These are phyloP conservation scores for Miniopterus natalensis DNA, from an alignment of 2,113 vertebrate species.

Conservation along the genomic window DNA sequence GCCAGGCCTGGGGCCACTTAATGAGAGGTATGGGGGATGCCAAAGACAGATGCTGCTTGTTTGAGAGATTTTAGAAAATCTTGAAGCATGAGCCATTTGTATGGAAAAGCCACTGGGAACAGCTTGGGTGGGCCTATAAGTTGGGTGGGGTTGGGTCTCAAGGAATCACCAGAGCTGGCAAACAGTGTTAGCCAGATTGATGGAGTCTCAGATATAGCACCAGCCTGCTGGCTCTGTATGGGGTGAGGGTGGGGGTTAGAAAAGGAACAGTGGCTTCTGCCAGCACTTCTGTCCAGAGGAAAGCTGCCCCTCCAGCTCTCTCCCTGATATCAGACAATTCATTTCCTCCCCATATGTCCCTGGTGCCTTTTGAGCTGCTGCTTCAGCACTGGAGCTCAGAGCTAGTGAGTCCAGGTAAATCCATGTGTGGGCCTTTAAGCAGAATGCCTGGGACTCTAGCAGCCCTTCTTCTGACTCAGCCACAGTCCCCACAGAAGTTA, in stretches of 20 bases:
- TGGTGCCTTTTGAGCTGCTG: neutral
- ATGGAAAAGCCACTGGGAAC: neutral
- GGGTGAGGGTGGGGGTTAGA: neutral
- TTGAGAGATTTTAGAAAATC: neutral
- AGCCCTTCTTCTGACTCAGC: neutral
- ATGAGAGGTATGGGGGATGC: neutral
- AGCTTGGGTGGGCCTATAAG: neutral
- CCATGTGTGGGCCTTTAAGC: neutral
- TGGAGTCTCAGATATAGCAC: neutral
- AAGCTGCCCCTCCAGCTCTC: neutral
- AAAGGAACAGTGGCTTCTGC: neutral
- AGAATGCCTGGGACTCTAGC: neutral
- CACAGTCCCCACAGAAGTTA: neutral
- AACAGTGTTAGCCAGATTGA: neutral
- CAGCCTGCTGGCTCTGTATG: neutral
- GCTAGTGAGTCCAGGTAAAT: neutral
- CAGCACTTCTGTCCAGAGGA: neutral
- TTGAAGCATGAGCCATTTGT: neutral
- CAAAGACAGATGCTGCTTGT: neutral
- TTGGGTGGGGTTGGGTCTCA: neutral
- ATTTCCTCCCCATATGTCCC: neutral
- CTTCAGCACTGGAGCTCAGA: neutral
- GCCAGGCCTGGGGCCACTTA: neutral
- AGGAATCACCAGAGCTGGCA: neutral
- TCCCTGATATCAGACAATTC: neutral